Evolutionary conservation across 1,140 invertebrate genomes (phyloP).

Genomic region (Hormaphis cornu): DNA sequence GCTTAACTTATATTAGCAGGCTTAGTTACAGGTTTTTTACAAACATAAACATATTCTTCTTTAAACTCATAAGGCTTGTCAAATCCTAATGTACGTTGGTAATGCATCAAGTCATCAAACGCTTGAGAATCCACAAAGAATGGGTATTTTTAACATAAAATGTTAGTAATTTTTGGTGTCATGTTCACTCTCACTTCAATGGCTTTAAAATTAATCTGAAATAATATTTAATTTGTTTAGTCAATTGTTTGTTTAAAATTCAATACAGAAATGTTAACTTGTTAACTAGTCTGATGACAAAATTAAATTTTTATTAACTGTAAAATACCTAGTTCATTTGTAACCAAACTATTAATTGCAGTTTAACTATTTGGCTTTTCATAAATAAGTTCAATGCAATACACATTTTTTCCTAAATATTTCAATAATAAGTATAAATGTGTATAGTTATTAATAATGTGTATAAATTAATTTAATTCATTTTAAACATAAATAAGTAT

Average conservation of each 20-base stretch:
- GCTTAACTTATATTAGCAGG: not conserved
- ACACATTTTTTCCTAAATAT: too few relatives aligned
- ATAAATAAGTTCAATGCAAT: too few relatives aligned
- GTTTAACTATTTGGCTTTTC: too few relatives aligned
- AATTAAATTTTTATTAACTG: too few relatives aligned
- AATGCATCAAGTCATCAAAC: conserved; percentile 63
- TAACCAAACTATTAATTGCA: too few relatives aligned
- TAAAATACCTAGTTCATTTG: too few relatives aligned
- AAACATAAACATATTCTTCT: conserved; percentile 39
- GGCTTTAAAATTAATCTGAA: conserved; percentile 60
- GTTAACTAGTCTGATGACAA: too few relatives aligned
- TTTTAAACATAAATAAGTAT: too few relatives aligned
- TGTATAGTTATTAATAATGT: too few relatives aligned
- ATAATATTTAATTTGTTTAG: conserved; percentile 35
- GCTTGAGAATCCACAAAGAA: conserved; percentile 63
- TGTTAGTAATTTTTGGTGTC: conserved; percentile 69
- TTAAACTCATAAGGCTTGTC: conserved; percentile 81
- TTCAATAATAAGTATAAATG: too few relatives aligned
- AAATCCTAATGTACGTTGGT: conserved; percentile 76
- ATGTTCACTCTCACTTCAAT: conserved; percentile 69
- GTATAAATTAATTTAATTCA: too few relatives aligned
- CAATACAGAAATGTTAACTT: too few relatives aligned
- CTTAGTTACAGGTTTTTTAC: conserved; percentile 14
- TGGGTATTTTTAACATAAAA: conserved; percentile 57
- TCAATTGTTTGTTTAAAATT: not conserved